Conservation (phyloP, 2,888 invertebrate species). For the Parnassius orleans region DNA sequence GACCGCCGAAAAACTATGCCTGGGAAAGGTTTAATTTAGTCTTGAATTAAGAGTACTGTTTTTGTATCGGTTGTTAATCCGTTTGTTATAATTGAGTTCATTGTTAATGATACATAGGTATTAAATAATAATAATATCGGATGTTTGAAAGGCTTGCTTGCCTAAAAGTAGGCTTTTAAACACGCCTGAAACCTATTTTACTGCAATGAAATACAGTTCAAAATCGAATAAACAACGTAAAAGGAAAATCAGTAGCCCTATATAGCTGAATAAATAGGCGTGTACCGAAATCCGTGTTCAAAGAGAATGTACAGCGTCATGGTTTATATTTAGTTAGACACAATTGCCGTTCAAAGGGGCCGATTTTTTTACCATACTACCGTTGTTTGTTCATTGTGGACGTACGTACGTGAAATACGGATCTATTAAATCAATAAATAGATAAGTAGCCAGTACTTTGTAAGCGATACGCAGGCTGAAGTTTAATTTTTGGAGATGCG, state of each 20-base stretch:
- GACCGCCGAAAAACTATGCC: conserved; percentile 40
- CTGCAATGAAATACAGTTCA: background rate
- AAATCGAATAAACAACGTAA: background rate
- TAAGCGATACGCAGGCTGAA: conserved; percentile 62
- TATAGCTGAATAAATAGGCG: conserved; percentile 34
- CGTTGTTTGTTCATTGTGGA: conserved; percentile 47
- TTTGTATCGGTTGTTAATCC: conserved; percentile 3
- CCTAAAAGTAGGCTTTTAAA: background rate
- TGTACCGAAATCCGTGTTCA: conserved; percentile 34
- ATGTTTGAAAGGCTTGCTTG: background rate
- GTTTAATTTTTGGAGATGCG: conserved; percentile 32
- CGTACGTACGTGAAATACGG: conserved; percentile 45
- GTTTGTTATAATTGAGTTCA: background rate
- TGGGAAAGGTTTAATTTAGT: conserved; percentile 40
- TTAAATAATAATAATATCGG: background rate
- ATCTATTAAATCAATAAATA: conserved; percentile 71
- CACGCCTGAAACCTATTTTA: background rate
- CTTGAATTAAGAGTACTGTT: conserved; percentile 27
- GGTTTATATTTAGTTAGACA: conserved; percentile 49
- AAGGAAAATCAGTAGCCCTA: conserved; percentile 14
- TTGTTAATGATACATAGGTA: background rate
- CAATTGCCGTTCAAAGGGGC: conserved; percentile 38
- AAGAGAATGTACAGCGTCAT: conserved; percentile 49
- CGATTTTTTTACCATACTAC: conserved; percentile 46
- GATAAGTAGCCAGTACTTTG: conserved; percentile 66